Evolutionary conservation across 2,797 vertebrate species (phyloP), one percentile per base, ranked within the genome.

Genomic region (Coendou prehensilis): DNA sequence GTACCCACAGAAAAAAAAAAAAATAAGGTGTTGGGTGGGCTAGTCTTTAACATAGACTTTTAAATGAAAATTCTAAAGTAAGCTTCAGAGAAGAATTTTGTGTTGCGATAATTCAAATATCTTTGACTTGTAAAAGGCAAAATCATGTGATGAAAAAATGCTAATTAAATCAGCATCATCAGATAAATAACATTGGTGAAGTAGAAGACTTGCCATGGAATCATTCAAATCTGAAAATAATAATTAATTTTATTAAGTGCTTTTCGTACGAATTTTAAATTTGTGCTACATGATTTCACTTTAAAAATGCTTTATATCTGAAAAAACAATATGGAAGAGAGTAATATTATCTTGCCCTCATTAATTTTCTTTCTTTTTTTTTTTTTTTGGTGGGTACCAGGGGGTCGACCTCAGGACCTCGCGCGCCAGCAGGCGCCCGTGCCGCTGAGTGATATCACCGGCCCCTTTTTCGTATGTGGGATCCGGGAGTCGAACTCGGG

Each of bases 291-390:
- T n/a, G 30, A 86, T 64, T 89, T 80, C 17, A 76, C 71, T 63
- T 56, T 75, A 33, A 94, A 95, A 85, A 52, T 89, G 13, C 2
- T 97, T 96, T 84, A 50, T 82, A 47, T 69, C 37, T n/a, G 73
- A 94, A n/a, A 91, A 81, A 95, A 87, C 2, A 92, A 9, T 76
- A 26, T 71, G 82, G 45, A 30, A 69, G 9, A 80, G 18, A 94
- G 7, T 45, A 85, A 37, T 54, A 95, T 52, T 89, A 86, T 41
- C 59, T 28, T 45, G 9, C 59, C 10, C 4, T 84, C 33, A 67
- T 63, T 28, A 41, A 41, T 41, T 41, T 41, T 41, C 37, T 41
- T 41, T 41, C 2, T 2, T 41, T 41, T 41, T 41, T 41, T 41
- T 41, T 41, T 41, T 41, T 41, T n/a, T n/a, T n/a, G n/a, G 37